Evolutionary conservation across 2,113 vertebrate genomes (phyloP).

Genomic region (Macrotus californicus): DNA sequence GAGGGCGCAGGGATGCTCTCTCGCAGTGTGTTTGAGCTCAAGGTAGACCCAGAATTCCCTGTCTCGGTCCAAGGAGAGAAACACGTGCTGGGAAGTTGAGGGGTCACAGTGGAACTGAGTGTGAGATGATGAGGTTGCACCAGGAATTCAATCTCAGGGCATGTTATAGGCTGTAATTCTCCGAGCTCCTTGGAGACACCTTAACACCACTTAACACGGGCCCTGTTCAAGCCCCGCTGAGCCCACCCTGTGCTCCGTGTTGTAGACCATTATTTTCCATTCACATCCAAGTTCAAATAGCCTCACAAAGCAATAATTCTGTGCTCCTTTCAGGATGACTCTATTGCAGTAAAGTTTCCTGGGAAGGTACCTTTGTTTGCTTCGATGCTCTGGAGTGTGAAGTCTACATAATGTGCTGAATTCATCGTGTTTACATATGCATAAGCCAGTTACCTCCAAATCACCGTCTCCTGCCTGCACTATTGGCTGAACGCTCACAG

Average conservation of each 20-base stretch:
- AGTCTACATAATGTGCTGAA: slow-evolving; percentile 67
- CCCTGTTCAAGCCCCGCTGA: background rate
- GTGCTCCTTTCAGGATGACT: slow-evolving; percentile 39
- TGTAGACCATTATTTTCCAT: slow-evolving; percentile 45
- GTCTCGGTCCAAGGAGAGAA: slow-evolving; percentile 9
- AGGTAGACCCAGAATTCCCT: background rate
- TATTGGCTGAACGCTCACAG: slow-evolving; percentile 56
- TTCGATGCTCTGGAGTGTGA: slow-evolving; percentile 66
- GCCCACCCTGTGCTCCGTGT: background rate
- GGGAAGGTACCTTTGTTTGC: slow-evolving; percentile 64
- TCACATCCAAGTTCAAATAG: background rate
- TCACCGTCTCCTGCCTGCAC: slow-evolving; percentile 42
- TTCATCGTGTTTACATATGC: slow-evolving; percentile 72
- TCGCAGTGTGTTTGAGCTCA: background rate
- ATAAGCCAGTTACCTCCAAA: slow-evolving; percentile 61
- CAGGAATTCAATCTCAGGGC: slow-evolving; percentile 38
- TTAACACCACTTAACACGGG: slow-evolving; percentile 40
- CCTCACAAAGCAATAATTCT: slow-evolving; percentile 48
- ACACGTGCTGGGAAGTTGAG: background rate
- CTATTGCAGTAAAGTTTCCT: slow-evolving; percentile 14
- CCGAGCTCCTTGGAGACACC: background rate
- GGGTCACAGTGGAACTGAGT: slow-evolving; percentile 14
- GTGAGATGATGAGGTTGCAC: background rate
- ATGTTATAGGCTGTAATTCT: slow-evolving; percentile 12
- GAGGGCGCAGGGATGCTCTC: background rate